Evolutionary conservation across 2,113 vertebrate species (phyloP).

Genomic region (Corythaixoides concolor): DNA sequence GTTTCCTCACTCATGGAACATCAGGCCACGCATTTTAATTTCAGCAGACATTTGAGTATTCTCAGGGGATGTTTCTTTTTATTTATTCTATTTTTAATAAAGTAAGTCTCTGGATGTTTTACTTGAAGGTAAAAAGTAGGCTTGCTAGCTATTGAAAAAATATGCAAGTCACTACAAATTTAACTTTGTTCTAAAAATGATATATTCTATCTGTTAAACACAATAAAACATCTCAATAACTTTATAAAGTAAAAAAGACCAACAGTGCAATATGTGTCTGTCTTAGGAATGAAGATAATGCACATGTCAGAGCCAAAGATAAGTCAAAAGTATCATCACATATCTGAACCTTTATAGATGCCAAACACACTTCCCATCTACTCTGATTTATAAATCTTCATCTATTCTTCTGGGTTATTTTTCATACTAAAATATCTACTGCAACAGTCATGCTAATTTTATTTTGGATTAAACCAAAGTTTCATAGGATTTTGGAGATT

Average conservation of each 20-base stretch:
- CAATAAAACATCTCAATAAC: background rate
- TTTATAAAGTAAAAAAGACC: background rate
- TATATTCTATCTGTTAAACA: background rate
- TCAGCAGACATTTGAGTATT: background rate
- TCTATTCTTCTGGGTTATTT: background rate
- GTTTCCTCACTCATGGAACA: background rate
- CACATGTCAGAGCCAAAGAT: background rate
- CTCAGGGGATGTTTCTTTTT: background rate
- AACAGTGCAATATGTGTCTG: background rate
- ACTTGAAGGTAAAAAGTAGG: background rate
- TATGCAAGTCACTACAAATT: background rate
- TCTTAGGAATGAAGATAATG: background rate
- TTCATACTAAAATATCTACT: background rate
- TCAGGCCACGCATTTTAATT: background rate
- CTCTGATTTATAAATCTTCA: background rate
- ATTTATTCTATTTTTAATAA: slow-evolving; percentile 6
- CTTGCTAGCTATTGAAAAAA: background rate
- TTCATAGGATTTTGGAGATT: background rate
- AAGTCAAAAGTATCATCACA: background rate
- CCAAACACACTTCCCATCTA: background rate
- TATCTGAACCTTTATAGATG: background rate
- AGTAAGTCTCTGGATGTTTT: background rate
- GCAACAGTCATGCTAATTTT: background rate
- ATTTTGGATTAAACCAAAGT: background rate
- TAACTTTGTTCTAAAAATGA: background rate